Base-by-base conservation (phyloP, 2,113 vertebrate genomes). In the Channa argus region DNA sequence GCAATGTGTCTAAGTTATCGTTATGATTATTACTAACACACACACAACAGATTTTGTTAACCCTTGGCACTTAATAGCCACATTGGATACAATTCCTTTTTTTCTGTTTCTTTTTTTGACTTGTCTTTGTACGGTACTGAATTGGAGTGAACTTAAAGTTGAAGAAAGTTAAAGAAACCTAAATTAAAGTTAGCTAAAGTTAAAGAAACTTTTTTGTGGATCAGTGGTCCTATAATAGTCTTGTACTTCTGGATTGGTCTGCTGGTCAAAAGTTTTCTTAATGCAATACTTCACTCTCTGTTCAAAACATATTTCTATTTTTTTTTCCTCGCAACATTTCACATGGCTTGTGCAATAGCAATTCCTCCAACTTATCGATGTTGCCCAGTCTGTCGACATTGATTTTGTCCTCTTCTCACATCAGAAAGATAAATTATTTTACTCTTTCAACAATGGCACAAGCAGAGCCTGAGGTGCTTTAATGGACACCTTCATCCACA, bases 341-440 rank as follows among this genome's bases (percentile, higher is more conserved):
- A 86, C 75, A 80, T 56, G 70, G 5, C 34, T 71, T 50, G 34
- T 44, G 62, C 69, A 65, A 38, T 58, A 61, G 68, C 79, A 76
- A 75, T 82, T 55, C 54, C 66, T 41, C 59, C 6, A 15, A 39
- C 64, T 84, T 85, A 82, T 82, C 65, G 60, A n/a, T 50, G 46
- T 60, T 33, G 59, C 50, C 58, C 61, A 68, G 59, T 82, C 71
- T 68, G 64, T 80, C 46, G 37, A 39, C 56, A 89, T 80, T 88
- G 87, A 92, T 91, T 90, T 73, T 71, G 69, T 78, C 56, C 47
- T 76, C 33, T 61, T 72, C 63, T 77, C 78, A 70, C 77, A 80
- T 88, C 76, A 73, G 47, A 65, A 62, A 69, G 74, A 91, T 87
- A 83, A 86, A 92, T 90, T 55, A 88, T 91, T 82, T 88, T 78